phyloP scores from a whole-genome alignment of 2,888 invertebrate species.

The Tiliacea aurago region DNA sequence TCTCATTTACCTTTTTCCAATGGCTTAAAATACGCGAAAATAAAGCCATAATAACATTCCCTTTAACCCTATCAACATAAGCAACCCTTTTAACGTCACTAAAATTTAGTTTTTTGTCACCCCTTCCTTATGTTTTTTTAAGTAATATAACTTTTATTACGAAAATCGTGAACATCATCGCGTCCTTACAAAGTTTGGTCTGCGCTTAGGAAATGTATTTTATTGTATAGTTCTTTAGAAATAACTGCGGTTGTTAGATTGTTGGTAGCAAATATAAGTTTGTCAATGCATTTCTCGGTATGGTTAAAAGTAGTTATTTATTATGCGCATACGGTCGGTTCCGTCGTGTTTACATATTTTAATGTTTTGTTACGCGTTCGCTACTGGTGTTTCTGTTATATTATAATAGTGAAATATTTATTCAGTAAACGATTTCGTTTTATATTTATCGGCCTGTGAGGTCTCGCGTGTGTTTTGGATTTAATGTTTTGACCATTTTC shows the following conservation, averaged over 20 bases:
- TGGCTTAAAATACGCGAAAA: background rate
- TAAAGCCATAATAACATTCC: constrained; percentile 21
- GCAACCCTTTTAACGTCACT: constrained; percentile 68
- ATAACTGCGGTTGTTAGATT: constrained; percentile 40
- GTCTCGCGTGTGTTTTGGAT: constrained; percentile 66
- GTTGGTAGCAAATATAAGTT: constrained; percentile 59
- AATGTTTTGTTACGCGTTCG: constrained; percentile 78
- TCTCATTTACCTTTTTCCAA: constrained; percentile 4
- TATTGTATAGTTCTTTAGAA: constrained; percentile 31
- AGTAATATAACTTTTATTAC: constrained; percentile 68
- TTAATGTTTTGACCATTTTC: constrained; percentile 49
- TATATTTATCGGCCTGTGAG: constrained; percentile 75
- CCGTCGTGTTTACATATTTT: constrained; percentile 77
- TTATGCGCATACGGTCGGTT: constrained; percentile 73
- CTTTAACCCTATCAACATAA: constrained; percentile 56
- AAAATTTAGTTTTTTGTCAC: constrained; percentile 70
- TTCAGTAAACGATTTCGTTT: constrained; percentile 75
- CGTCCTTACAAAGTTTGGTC: constrained; percentile 53
- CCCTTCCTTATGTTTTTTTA: constrained; percentile 61
- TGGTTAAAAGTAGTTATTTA: constrained; percentile 77
- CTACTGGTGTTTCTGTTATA: constrained; percentile 81
- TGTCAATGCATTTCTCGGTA: constrained; percentile 74
- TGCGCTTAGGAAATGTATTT: constrained; percentile 8
- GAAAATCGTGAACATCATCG: constrained; percentile 67
- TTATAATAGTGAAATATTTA: constrained; percentile 77